These are phyloP conservation scores for Anoncus sp. DNA, from an alignment of 2,888 invertebrate genomes.

Conservation along the genomic window DNA sequence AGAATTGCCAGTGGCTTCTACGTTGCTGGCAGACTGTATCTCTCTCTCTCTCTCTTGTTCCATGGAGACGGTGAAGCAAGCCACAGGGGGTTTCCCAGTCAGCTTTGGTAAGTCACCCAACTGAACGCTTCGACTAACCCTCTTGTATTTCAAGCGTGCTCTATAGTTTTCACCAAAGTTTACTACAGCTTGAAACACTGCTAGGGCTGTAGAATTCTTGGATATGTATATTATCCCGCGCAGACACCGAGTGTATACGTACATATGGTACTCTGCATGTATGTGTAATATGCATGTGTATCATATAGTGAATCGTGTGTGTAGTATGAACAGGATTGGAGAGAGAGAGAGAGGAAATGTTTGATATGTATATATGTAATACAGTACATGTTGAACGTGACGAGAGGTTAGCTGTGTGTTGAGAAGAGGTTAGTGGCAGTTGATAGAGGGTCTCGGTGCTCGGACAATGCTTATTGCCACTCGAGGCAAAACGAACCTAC, in stretches of 20 bases:
- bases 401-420: slow-evolving; percentile 49
- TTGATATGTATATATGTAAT: slow-evolving; percentile 48
- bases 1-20: slow-evolving; percentile 4
- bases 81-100: slow-evolving; percentile 10
- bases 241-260: background rate
- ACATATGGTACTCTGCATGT: slow-evolving; percentile 16
- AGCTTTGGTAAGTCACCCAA: slow-evolving; percentile 35
- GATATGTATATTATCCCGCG: slow-evolving; percentile 27
- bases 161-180: slow-evolving; percentile 50
- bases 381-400: slow-evolving; percentile 49
- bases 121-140: slow-evolving; percentile 36
- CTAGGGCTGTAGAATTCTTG: slow-evolving; percentile 21
- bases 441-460: slow-evolving; percentile 66
- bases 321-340: background rate
- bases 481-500: slow-evolving; percentile 75
- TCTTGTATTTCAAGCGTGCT: slow-evolving; percentile 23
- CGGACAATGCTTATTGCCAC: slow-evolving; percentile 78
- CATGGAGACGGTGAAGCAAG: slow-evolving; percentile 7
- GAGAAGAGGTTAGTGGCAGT: slow-evolving; percentile 60
- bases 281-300: slow-evolving; percentile 3
- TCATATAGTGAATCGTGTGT: slow-evolving; percentile 13
- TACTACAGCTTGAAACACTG: slow-evolving; percentile 41
- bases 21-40: slow-evolving; percentile 18
- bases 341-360: slow-evolving; percentile 32
- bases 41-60: slow-evolving; percentile 21